phyloP scores from a whole-genome alignment of 2,888 invertebrate species.

The Drosophila yooni region DNA sequence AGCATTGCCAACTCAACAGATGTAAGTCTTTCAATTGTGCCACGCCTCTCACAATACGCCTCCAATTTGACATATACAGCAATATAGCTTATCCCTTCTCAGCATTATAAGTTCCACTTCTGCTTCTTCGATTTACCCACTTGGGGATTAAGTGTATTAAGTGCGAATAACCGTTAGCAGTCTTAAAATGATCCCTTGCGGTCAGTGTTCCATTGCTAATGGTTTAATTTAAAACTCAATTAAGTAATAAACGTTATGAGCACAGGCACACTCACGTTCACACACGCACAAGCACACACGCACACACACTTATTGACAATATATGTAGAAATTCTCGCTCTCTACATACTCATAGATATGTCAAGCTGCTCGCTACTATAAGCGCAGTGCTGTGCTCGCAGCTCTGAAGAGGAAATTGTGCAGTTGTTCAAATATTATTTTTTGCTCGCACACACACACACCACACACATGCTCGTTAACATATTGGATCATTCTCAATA shows the following conservation, averaged over 20 bases:
- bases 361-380: constrained; percentile 22
- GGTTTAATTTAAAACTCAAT: constrained; percentile 63
- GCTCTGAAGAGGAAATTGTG: constrained; percentile 30
- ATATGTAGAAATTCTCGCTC: constrained; percentile 3
- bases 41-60: constrained; percentile 11
- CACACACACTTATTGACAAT: constrained; percentile 18
- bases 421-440: constrained; percentile 73
- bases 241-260: constrained; percentile 67
- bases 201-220: constrained; percentile 31
- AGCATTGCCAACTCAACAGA: constrained; percentile 80
- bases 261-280: constrained; percentile 19
- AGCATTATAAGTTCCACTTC: constrained; percentile 10
- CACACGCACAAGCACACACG: constrained; percentile 11
- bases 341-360: constrained; percentile 12
- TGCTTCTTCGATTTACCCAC: constrained; percentile 2
- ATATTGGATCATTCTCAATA: constrained; percentile 14
- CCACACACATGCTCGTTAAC: constrained; percentile 3
- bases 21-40: constrained; percentile 69
- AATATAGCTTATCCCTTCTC: constrained; percentile 8
- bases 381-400: constrained; percentile 11
- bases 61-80: not conserved
- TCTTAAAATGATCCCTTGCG: constrained; percentile 30
- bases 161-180: constrained; percentile 58
- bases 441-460: constrained; percentile 54
- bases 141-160: constrained; percentile 32